Conservation (phyloP, 2,797 vertebrate species). For the Alectoris magna region DNA sequence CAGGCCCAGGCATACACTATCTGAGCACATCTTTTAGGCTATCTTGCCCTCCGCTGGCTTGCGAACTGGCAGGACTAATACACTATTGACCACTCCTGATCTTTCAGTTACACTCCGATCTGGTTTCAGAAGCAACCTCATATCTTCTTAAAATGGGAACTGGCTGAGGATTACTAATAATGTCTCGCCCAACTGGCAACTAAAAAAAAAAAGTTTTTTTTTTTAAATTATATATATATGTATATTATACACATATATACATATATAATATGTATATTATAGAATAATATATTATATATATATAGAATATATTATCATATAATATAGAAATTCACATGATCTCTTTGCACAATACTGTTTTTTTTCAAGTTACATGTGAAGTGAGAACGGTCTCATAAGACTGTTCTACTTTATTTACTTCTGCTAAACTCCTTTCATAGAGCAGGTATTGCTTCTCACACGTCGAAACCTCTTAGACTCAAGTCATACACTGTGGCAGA, state of each 20-base stretch:
- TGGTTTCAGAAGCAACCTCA: neutral
- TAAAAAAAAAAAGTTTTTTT: neutral
- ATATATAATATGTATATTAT: no score
- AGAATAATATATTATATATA: no score
- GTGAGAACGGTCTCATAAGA: neutral
- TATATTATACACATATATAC: no score
- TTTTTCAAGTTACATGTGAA: neutral
- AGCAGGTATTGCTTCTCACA: neutral
- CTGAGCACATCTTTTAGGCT: neutral
- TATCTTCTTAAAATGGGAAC: neutral
- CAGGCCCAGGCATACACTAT: neutral
- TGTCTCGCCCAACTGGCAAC: neutral
- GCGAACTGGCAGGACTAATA: neutral
- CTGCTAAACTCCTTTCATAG: neutral
- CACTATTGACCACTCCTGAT: neutral
- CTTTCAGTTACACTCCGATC: neutral
- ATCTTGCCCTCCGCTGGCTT: neutral
- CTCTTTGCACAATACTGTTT: neutral
- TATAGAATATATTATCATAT: no score
- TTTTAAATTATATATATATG: no score
- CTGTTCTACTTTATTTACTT: neutral
- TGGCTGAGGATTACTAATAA: neutral
- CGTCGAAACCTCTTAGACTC: neutral
- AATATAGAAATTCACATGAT: neutral
- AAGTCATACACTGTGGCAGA: fast-evolving